These are phyloP conservation scores for Spatula versicolor DNA, from an alignment of 2,797 vertebrate genomes.

Conservation along the genomic window DNA sequence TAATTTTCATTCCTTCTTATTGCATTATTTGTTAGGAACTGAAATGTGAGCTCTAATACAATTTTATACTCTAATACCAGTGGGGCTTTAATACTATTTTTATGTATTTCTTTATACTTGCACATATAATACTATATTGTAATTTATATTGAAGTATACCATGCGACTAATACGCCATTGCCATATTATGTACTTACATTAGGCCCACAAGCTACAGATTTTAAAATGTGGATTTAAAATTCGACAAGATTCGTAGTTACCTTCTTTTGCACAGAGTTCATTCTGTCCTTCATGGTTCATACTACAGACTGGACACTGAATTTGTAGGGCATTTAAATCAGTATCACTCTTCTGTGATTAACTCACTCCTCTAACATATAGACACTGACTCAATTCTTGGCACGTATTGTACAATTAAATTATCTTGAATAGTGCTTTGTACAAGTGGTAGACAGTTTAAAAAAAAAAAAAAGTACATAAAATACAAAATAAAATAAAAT, in stretches of 20 bases:
- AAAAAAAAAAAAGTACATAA: neutral
- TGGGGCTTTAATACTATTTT: neutral
- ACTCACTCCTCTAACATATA: neutral
- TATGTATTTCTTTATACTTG: neutral
- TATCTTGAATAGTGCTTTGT: neutral
- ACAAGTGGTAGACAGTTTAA: neutral
- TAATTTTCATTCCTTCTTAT: neutral
- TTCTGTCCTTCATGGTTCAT: neutral
- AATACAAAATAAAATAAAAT: neutral
- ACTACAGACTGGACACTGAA: neutral
- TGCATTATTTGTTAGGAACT: neutral
- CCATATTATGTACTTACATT: neutral
- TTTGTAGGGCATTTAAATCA: neutral
- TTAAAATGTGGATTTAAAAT: neutral
- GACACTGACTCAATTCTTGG: neutral
- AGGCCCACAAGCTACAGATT: neutral
- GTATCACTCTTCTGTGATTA: neutral
- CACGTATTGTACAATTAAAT: accelerated
- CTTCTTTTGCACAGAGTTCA: neutral
- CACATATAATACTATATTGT: neutral
- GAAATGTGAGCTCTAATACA: neutral
- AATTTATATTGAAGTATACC: neutral
- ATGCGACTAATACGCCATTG: neutral
- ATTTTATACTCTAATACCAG: neutral
- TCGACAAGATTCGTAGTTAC: neutral